Conservation (phyloP, 2,113 vertebrate species). For the Calyptommatus sinebrachiatus region DNA sequence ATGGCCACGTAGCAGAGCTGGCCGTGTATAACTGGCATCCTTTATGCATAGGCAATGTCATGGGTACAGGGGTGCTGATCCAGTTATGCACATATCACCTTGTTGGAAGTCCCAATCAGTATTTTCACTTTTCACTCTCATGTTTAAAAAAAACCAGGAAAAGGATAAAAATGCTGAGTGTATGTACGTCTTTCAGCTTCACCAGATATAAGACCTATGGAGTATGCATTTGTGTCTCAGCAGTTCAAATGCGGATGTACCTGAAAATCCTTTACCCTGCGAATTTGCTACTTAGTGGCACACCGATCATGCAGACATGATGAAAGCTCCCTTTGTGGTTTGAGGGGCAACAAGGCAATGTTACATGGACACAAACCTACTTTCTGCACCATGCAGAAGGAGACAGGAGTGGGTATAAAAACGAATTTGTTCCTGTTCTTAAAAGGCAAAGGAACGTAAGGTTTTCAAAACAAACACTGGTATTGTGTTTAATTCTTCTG, state of each 20-base stretch:
- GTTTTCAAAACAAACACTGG: conserved; percentile 49
- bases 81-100: conserved; percentile 57
- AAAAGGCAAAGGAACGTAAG: conserved; percentile 53
- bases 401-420: conserved; percentile 53
- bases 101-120: conserved; percentile 50
- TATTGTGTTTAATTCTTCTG: conserved; percentile 55
- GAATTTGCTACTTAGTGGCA: conserved; percentile 33
- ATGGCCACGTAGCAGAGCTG: conserved; percentile 63
- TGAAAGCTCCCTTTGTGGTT: conserved; percentile 24
- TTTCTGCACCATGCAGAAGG: conserved; percentile 47
- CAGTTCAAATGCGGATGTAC: conserved; percentile 17
- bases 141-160: neutral
- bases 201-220: conserved; percentile 50
- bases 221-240: conserved; percentile 46
- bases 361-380: conserved; percentile 42
- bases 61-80: conserved; percentile 48
- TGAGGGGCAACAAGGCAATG: conserved; percentile 4
- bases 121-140: conserved; percentile 47
- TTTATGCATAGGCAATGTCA: conserved; percentile 32
- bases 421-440: conserved; percentile 52
- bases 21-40: conserved; percentile 58
- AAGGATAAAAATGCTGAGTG: conserved; percentile 18
- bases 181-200: conserved; percentile 55
- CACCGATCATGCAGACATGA: conserved; percentile 14
- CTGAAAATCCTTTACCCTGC: conserved; percentile 36